Conservation (phyloP, 1,140 invertebrate species). For the Gonatopus flavifemur region DNA sequence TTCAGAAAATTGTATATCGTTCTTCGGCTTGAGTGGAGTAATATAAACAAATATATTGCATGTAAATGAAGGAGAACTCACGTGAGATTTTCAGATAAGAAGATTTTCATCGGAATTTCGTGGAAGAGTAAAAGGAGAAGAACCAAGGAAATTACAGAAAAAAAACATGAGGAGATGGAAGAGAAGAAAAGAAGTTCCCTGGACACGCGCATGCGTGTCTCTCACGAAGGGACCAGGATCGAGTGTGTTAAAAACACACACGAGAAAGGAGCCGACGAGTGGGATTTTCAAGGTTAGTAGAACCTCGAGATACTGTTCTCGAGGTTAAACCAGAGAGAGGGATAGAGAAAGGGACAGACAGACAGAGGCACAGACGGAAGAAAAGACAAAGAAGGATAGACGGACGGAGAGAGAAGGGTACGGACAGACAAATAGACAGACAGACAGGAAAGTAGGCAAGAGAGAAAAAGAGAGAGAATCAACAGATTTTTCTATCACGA, state of each 20-base stretch:
- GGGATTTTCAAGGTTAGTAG: slow-evolving; percentile 35
- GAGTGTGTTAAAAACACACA: slow-evolving; percentile 29
- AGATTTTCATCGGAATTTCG: slow-evolving; percentile 22
- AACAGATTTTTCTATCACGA: no score
- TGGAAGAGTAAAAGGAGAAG: not conserved
- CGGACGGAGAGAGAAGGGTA: no score
- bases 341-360: not conserved
- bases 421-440: no score
- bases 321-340: slow-evolving; percentile 19
- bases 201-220: slow-evolving; percentile 19
- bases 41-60: no score
- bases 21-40: no score
- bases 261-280: slow-evolving; percentile 27
- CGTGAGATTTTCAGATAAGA: no score
- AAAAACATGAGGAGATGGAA: not conserved
- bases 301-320: slow-evolving; percentile 16
- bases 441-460: no score
- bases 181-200: slow-evolving; percentile 5
- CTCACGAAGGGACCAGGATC: slow-evolving; percentile 15
- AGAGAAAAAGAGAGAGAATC: no score
- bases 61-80: no score
- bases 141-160: slow-evolving; percentile 1
- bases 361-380: not conserved
- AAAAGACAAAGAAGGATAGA: no score
- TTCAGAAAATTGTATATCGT: no score